Percentiles rank a stretch among this genome's conserved stretches.
Evolutionary conservation across 2,888 invertebrate genomes (phyloP).

Genomic region (Pegoplata infirma): DNA sequence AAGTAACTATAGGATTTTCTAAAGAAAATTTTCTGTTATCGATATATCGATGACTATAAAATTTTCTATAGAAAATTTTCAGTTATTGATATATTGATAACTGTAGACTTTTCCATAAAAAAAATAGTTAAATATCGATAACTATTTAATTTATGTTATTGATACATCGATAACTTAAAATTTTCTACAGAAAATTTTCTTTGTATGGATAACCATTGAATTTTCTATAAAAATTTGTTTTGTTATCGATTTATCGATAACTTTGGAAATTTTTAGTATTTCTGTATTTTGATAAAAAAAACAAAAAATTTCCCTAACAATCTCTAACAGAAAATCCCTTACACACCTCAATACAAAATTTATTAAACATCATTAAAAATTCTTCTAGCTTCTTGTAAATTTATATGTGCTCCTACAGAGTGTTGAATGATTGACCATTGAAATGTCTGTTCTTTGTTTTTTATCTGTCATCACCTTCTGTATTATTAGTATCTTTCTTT

Average conservation of each 20-base stretch:
- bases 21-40: too few species aligned
- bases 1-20: too few species aligned
- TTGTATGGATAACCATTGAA: neutral
- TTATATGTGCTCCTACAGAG: neutral
- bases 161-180: too few species aligned
- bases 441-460: slow-evolving; percentile 16
- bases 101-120: too few species aligned
- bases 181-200: too few species aligned
- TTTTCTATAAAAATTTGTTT: neutral
- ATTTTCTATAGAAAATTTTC: too few species aligned
- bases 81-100: too few species aligned
- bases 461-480: slow-evolving; percentile 41
- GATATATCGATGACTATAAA: too few species aligned
- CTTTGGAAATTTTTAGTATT: too few species aligned
- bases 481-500: slow-evolving; percentile 10
- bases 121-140: too few species aligned
- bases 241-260: neutral
- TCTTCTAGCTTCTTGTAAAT: neutral
- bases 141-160: too few species aligned
- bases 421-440: neutral
- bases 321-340: neutral
- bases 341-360: neutral
- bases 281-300: neutral
- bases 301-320: neutral
- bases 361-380: neutral